A percentile compares a stretch with the other conserved stretches of the same genome.
Conservation (phyloP, 53 echinoderm and acorn worm genomes). For the Paracentrotus lividus region DNA sequence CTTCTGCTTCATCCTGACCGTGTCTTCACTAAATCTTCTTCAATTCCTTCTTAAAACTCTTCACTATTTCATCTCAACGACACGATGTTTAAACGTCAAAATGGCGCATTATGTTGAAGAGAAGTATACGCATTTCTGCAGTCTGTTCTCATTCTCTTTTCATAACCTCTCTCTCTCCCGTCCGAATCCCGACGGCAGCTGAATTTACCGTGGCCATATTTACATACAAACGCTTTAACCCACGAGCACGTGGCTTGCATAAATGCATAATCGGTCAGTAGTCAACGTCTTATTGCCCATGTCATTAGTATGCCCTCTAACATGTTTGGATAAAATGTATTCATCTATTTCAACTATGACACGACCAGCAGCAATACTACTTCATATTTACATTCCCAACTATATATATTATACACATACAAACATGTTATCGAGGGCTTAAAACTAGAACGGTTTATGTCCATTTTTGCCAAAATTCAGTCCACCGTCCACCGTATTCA, state of each 20-base stretch:
- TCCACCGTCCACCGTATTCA: too few relatives aligned
- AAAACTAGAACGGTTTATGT: too few relatives aligned
- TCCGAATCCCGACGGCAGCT: conserved; percentile 22
- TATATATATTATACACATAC: too few relatives aligned
- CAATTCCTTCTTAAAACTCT: background rate
- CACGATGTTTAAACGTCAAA: conserved; percentile 38
- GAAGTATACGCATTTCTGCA: background rate
- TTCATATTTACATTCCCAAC: background rate
- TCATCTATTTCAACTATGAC: conserved; percentile 21
- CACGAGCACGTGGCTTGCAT: conserved; percentile 59
- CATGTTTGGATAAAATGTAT: conserved; percentile 20
- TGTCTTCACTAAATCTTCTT: conserved; percentile 14
- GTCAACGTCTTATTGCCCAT: background rate
- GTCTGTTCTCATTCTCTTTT: background rate
- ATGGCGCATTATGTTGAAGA: background rate
- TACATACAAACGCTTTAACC: conserved; percentile 66
- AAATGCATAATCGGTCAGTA: conserved; percentile 59
- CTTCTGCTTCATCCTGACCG: background rate
- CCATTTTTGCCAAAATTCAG: too few relatives aligned
- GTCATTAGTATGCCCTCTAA: conserved; percentile 23
- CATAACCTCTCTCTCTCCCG: background rate
- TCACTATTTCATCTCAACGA: background rate
- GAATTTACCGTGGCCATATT: conserved; percentile 70
- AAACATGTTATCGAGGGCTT: too few relatives aligned
- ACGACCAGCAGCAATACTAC: background rate